These are phyloP conservation scores for Botrylloides violaceus DNA, from an alignment of 23 tunicate species.

Conservation along the genomic window DNA sequence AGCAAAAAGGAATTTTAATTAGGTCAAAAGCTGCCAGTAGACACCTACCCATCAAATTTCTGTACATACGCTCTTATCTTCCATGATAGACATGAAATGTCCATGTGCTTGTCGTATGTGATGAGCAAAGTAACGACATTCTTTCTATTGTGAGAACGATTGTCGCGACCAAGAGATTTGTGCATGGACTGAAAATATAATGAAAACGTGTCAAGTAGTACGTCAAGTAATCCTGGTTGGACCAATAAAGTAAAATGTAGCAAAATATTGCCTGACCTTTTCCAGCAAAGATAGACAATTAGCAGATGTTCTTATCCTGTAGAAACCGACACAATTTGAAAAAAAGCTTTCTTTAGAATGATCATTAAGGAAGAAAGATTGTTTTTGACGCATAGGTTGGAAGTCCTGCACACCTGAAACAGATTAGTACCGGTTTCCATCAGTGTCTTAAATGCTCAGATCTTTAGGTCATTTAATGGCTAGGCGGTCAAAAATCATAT, in stretches of 20 bases:
- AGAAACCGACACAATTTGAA: slow-evolving; percentile 13
- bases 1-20: background rate
- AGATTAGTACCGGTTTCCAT: too few species aligned
- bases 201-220: background rate
- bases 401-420: slow-evolving; percentile 8
- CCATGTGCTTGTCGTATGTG: background rate
- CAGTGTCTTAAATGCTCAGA: too few species aligned
- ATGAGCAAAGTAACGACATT: slow-evolving; percentile 1
- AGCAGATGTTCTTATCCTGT: slow-evolving; percentile 3
- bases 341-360: background rate
- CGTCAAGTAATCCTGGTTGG: background rate
- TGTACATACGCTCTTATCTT: background rate
- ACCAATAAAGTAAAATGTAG: too few species aligned
- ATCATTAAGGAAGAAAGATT: background rate
- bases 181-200: slow-evolving; percentile 22
- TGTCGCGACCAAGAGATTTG: slow-evolving; percentile 8
- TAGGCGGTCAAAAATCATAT: too few species aligned
- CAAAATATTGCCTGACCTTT: slow-evolving; percentile 11
- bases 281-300: slow-evolving; percentile 5
- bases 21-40: background rate
- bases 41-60: background rate
- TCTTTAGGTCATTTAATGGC: too few species aligned
- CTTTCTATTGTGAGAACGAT: too few species aligned
- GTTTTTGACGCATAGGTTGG: background rate
- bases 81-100: slow-evolving; percentile 12